Evolutionary conservation across 2,888 invertebrate genomes (phyloP), one percentile per base, ranked within the genome.

Genomic region (Scelioninae gen. 1): DNA sequence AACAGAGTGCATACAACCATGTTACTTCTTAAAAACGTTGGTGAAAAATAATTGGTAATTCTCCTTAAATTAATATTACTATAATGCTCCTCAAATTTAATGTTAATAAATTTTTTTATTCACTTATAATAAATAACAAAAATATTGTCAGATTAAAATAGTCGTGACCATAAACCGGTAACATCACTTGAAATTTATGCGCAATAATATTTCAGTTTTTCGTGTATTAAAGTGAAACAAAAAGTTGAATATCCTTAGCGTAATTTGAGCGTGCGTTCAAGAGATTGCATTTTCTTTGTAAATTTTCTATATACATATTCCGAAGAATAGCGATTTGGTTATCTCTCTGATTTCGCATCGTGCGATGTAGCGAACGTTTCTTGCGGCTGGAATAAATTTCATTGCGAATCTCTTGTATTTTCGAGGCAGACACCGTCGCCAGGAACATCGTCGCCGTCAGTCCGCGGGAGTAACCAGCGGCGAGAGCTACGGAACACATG

Each of bases 401-500:
- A 74, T 69, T 78, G 68, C 79, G 79, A 78, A 74, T 66, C 84
- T 76, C 69, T 78, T 79, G 81, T 79, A 84, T 75, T 82, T 82
- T 79, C 66, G 75, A 78, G 60, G 75, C 63, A 77, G 65, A 79
- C 76, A 75, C 75, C 81, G 68, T 76, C 72, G 75, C 75, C 81
- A 66, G 81, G 71, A 84, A 84, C 78, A 84, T 82, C 82, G 79
- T 82, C 82, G 84, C 71, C 84, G 81, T 82, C 75, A 71, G 79
- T 77, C 65, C 82, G 82, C 63, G 62, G 82, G 71, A 71, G 75
- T 76, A 79, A 81, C 75, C 58, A 69, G 72, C 66, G 69, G 74
- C 84, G 76, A 81, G 76, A 84, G 81, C 81, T 86, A 85, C 86
- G 63, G 85, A 71, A 66, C 71, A 78, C 87, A 87, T 88, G 89